Evolutionary conservation across 2,113 vertebrate species (phyloP).

Genomic region (Caranx ignobilis): DNA sequence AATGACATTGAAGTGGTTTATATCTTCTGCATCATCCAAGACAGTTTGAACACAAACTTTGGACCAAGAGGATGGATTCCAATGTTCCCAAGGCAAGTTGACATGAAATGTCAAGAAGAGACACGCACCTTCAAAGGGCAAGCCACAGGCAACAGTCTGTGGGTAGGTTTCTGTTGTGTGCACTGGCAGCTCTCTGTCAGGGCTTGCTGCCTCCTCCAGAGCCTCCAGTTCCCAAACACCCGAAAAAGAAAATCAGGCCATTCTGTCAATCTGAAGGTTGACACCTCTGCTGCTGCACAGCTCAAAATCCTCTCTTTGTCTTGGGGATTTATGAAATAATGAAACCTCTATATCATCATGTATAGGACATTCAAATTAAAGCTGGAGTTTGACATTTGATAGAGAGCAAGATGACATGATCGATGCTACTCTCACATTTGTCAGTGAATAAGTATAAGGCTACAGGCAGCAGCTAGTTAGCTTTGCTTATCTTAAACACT

Average conservation of each 20-base stretch:
- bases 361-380: not conserved
- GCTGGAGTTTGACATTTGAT: not conserved
- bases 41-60: slow-evolving; percentile 69
- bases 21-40: slow-evolving; percentile 75
- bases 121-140: slow-evolving; percentile 81
- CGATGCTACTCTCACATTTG: not conserved
- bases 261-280: slow-evolving; percentile 52
- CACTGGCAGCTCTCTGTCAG: slow-evolving; percentile 82
- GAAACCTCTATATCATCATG: slow-evolving; percentile 10
- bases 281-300: slow-evolving; percentile 24
- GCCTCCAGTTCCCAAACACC: slow-evolving; percentile 64
- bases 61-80: slow-evolving; percentile 70
- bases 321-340: slow-evolving; percentile 29
- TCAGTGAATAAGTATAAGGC: not conserved
- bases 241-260: slow-evolving; percentile 50
- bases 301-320: slow-evolving; percentile 18
- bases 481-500: not conserved
- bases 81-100: slow-evolving; percentile 77
- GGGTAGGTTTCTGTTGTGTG: slow-evolving; percentile 77
- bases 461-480: not conserved
- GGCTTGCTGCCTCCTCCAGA: slow-evolving; percentile 79
- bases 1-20: slow-evolving; percentile 73
- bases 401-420: not conserved
- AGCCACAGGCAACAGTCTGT: slow-evolving; percentile 82
- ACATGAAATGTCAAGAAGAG: slow-evolving; percentile 84